phyloP scores from a whole-genome alignment of 2,113 vertebrate species.

The Salvelinus namaycush region DNA sequence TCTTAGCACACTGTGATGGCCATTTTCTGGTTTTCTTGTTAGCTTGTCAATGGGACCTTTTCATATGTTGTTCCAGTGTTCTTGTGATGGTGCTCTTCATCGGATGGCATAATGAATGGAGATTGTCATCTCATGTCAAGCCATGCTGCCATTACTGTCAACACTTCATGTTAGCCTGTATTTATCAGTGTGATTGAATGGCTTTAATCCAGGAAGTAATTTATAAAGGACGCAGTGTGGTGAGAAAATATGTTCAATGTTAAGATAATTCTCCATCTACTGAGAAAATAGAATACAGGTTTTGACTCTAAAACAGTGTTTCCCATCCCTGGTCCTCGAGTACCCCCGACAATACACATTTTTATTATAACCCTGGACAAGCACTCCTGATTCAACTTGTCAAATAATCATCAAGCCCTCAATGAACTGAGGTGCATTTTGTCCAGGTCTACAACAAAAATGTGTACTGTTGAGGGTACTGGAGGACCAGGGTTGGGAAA shows the following conservation, averaged over 20 bases:
- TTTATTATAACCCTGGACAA: too few species aligned
- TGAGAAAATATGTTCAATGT: slow-evolving; percentile 16
- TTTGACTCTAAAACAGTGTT: too few species aligned
- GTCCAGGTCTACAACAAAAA: too few species aligned
- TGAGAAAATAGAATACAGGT: too few species aligned
- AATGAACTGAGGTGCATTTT: too few species aligned
- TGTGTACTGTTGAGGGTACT: too few species aligned
- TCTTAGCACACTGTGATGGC: background rate
- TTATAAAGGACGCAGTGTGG: slow-evolving; percentile 37
- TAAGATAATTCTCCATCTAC: too few species aligned
- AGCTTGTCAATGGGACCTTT: slow-evolving; percentile 47
- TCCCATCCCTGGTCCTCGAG: too few species aligned
- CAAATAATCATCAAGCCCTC: too few species aligned
- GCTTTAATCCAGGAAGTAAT: slow-evolving; percentile 37
- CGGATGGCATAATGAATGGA: slow-evolving; percentile 51
- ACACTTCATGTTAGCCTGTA: slow-evolving; percentile 62
- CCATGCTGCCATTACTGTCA: slow-evolving; percentile 30
- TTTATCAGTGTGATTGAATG: slow-evolving; percentile 36
- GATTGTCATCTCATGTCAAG: slow-evolving; percentile 48
- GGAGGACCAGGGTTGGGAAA: too few species aligned
- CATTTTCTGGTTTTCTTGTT: slow-evolving; percentile 22
- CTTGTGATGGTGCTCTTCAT: slow-evolving; percentile 45
- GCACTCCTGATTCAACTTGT: too few species aligned
- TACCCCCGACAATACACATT: too few species aligned
- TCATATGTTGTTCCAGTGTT: slow-evolving; percentile 40